Conservation (phyloP, 2,797 vertebrate genomes). For the Pangasius macronema region DNA sequence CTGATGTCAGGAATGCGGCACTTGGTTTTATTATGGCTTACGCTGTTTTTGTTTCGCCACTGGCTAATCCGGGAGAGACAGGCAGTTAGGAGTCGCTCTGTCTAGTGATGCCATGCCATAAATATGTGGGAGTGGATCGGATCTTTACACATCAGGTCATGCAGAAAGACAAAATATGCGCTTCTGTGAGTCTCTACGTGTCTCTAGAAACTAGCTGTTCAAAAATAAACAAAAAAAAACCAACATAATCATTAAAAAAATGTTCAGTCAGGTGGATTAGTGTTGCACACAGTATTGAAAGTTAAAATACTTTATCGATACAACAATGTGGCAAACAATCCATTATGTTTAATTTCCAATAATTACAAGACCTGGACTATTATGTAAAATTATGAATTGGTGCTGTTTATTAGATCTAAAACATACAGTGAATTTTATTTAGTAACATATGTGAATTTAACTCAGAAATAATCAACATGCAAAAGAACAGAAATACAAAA, state of each 20-base stretch:
- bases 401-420: not conserved
- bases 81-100: conserved; percentile 45
- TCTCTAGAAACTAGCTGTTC: not conserved
- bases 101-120: conserved; percentile 54
- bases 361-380: not conserved
- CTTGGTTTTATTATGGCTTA: conserved; percentile 48
- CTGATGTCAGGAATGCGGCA: conserved; percentile 53
- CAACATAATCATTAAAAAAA: not conserved
- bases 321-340: not conserved
- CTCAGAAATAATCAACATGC: not conserved
- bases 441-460: not conserved
- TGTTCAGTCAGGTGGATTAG: not conserved
- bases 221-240: not conserved
- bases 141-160: conserved; percentile 45
- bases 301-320: not conserved
- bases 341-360: not conserved
- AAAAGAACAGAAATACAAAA: not conserved
- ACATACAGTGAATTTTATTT: not conserved
- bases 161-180: conserved; percentile 33
- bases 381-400: not conserved
- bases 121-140: conserved; percentile 51
- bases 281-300: not conserved
- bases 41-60: conserved; percentile 48
- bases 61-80: conserved; percentile 44
- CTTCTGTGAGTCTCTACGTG: not conserved